Base-by-base conservation (phyloP, 2,113 vertebrate genomes). In the Athene noctua region DNA sequence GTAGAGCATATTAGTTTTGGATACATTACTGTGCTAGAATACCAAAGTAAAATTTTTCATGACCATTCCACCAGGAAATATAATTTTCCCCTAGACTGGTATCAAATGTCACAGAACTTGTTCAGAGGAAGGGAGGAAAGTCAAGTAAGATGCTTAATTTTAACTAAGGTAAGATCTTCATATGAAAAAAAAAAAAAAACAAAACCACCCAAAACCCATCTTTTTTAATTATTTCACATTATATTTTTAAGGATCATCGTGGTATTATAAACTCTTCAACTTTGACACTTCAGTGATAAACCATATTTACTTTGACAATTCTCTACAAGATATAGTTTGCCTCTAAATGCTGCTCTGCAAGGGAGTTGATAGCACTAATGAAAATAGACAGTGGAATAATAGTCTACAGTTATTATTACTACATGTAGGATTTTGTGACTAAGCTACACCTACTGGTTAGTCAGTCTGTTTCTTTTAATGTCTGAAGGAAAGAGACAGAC, bases 401-500 rank as follows among this genome's bases (percentile, higher is more conserved):
- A 90, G 72, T 71, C 58, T 92, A n/a, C 51, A 90, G 30, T 63
- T 95, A 90, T 78, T 92, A 92, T 71, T 94, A 79, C 71, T 78
- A 10, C 16, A 61, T 0, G 2, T 84, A 91, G 85, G 59, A 90
- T 94, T 87, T 80, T 79, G 67, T 98, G 97, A 98, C 90, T 96
- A 92, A 97, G 83, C 29, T 96, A 94, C 89, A 77, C 88, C 92
- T 94, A 82, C 78, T 49, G n/a, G 40, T 72, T 77, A 90, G 40
- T 94, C 81, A 88, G 42, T 78, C 71, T 85, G 36, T 38, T 62
- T 90, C 86, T 88, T 95, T 93, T 80, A 88, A 92, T 68, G 26
- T 84, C 93, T 66, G 73, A 95, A 91, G 55, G 29, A 86, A 90
- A 66, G 19, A 97, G 62, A 62, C 80, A 97, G 94, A 95, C 74